Base-by-base conservation (phyloP, 2,113 vertebrate species). In the Crotalus horridus region DNA sequence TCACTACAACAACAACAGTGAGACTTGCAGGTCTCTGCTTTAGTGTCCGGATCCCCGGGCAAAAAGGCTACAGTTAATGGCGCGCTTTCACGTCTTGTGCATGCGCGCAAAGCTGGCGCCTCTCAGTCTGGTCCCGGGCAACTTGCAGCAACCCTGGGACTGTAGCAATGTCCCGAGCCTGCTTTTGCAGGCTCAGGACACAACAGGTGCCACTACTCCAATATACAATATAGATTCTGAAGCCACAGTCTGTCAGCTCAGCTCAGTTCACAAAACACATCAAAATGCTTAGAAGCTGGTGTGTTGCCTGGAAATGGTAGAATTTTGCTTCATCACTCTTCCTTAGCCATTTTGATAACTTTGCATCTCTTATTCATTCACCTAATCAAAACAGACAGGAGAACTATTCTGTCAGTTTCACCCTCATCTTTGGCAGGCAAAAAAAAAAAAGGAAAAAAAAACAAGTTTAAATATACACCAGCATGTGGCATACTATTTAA, bases 401-500 rank as follows among this genome's bases (percentile, higher is more conserved):
- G 20, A 81, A 21, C 7, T 7, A 21, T 81, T 39, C 33, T 81
- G 7, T 43, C 74, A 81, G 33, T 43, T 81, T 43, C 61, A 64
- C 26, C 61, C 11, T 64, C 74, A 7, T 43, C 33, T 43, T 43
- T 81, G 74, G 33, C 74, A 81, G 33, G 2, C 1, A 39, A 39
- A 81, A 74, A 39, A 39, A 81, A 74, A 20, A 74, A 69, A 29
- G 5, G 1, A 88, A 96, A 92, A 93, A 94, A 89, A 94, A 46
- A 46, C 43, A 43, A 43, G 89, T 95, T 94, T 55, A 58, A 95
- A 87, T 96, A 90, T 89, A 95, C 39, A 53, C 59, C 91, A 61
- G 24, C 46, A 48, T 69, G 88, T 91, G 33, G 89, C 94, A 95
- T 93, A 54, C 1, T 11, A 93, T 95, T 95, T 94, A 81, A 95